Evolutionary conservation across 2,888 invertebrate genomes (phyloP), one percentile per base, ranked within the genome.

Genomic region (Scaptomyza tumidula): DNA sequence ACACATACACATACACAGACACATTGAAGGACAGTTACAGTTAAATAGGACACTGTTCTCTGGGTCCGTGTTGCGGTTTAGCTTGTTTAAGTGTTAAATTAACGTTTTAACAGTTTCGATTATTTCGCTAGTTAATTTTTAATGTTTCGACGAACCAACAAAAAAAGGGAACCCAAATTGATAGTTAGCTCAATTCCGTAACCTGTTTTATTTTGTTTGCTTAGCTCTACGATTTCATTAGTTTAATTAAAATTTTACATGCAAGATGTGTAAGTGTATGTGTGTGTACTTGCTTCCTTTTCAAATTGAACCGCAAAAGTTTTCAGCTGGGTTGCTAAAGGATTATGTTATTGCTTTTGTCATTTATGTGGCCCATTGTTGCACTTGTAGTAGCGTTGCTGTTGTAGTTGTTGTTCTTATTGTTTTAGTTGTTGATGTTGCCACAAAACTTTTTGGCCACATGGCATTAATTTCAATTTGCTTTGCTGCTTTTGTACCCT

Each of bases 31-130:
- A n/a, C 65, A 73, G 67, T 67, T 71, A 54, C 78, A 77, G 49
- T 53, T 39, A 48, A 44, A 78, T 69, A 62, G 79, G 63, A 69
- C 63, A 67, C 68, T 77, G 69, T 71, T 16, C 39, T 65, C 55
- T 66, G 59, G 66, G 77, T 72, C 70, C 71, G 71, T 74, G 46
- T 71, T 83, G 83, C 62, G 88, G 83, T 80, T 83, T 88, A 84
- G 79, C 87, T 84, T 85, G 87, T 86, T 86, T 86, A 85, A 88
- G 89, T 88, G 89, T 85, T 88, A 88, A 85, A 86, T 85, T 88
- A 84, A 86, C 79, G 82, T 88, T 88, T 81, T 79, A 88, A 84
- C 85, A 81, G 79, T 65, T 85, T 84, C 82, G 80, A 80, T 86
- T 84, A 88, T 86, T 75, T 74, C 56, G 70, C 71, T 73, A 80